Conservation (phyloP, 2,113 vertebrate genomes). For the Forbesichthys papilliferus region DNA sequence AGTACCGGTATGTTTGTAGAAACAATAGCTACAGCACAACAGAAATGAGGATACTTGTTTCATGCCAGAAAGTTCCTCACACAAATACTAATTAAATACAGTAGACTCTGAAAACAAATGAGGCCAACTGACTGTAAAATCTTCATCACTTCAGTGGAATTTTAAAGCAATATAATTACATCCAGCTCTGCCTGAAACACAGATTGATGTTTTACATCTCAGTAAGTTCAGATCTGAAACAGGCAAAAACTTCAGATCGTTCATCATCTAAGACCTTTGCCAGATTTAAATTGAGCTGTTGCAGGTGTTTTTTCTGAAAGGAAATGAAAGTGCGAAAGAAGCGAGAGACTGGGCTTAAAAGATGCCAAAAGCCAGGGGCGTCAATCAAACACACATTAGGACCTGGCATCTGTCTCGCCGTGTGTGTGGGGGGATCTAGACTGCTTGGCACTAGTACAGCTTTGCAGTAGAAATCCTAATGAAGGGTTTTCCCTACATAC, state of each 20-base stretch:
- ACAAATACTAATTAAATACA: no score
- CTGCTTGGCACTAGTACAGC: conserved; percentile 22
- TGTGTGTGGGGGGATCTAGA: not conserved
- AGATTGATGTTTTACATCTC: conserved; percentile 10
- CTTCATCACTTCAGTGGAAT: not conserved
- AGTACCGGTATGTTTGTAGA: conserved; percentile 1
- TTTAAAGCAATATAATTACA: not conserved
- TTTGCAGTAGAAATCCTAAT: conserved; percentile 12
- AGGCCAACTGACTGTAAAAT: no score
- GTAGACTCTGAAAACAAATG: no score
- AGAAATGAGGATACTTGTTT: not conserved
- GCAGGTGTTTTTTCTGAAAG: conserved; percentile 29
- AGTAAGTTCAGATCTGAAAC: conserved; percentile 15
- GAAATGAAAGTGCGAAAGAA: conserved; percentile 12
- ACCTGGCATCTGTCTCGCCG: conserved; percentile 44
- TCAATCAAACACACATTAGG: conserved; percentile 67
- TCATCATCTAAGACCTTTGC: conserved; percentile 14
- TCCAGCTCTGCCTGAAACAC: not conserved
- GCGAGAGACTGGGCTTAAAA: conserved; percentile 21
- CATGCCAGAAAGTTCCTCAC: not conserved
- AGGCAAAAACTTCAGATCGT: conserved; percentile 17
- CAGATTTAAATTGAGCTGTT: conserved; percentile 13
- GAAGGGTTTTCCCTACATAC: conserved; percentile 18
- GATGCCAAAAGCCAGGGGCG: conserved; percentile 60
- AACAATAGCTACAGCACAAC: not conserved